Conservation (phyloP, 2,888 invertebrate species). For the Hyposoter dolosus region DNA sequence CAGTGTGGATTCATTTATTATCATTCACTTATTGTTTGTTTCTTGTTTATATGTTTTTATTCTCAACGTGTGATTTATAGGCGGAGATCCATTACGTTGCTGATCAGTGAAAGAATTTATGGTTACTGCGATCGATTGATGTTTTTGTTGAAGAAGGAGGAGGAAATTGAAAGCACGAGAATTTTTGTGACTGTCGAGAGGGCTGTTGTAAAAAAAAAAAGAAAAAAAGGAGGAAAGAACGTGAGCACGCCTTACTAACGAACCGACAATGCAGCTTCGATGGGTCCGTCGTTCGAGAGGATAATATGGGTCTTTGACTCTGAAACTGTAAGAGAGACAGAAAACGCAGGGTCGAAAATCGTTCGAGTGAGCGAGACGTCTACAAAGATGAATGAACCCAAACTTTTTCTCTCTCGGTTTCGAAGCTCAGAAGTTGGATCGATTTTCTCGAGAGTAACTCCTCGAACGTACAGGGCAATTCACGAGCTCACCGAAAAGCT, state of each 20-base stretch:
- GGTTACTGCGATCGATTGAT: background rate
- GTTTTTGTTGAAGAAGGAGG: background rate
- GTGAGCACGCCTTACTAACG: slow-evolving; percentile 55
- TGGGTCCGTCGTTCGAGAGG: slow-evolving; percentile 58
- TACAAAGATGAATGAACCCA: slow-evolving; percentile 59
- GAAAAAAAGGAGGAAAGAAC: slow-evolving; percentile 14
- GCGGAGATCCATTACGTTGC: background rate
- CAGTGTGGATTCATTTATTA: too few species aligned
- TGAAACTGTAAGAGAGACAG: background rate
- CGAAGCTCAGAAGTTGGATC: slow-evolving; percentile 38
- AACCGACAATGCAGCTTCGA: slow-evolving; percentile 64
- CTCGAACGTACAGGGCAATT: slow-evolving; percentile 2
- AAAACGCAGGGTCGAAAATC: background rate
- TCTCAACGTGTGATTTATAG: background rate
- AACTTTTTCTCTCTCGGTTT: background rate
- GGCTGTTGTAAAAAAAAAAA: background rate
- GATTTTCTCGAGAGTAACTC: background rate
- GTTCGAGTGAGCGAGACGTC: slow-evolving; percentile 9
- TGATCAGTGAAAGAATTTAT: slow-evolving; percentile 1
- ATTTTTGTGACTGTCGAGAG: background rate
- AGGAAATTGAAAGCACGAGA: background rate
- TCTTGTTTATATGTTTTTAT: background rate
- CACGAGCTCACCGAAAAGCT: background rate
- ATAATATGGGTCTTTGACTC: slow-evolving; percentile 63
- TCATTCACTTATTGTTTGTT: too few species aligned